These are phyloP conservation scores for Nebria ingens DNA, from an alignment of 1,140 invertebrate species.

Conservation along the genomic window DNA sequence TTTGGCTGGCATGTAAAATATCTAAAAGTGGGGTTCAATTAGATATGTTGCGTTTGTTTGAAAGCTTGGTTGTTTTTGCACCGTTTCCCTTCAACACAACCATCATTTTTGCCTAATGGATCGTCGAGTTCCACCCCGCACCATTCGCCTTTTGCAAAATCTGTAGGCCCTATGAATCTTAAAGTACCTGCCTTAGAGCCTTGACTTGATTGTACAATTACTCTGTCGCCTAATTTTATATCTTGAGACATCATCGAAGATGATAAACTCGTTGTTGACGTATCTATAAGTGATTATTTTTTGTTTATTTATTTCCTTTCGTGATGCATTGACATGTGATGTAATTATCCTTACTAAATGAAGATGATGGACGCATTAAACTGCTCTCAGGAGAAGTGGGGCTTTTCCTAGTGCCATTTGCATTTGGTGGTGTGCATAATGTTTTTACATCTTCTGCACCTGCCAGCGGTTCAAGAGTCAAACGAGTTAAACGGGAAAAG, in stretches of 20 bases:
- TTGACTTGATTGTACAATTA: slow-evolving; percentile 77
- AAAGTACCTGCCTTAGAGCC: slow-evolving; percentile 83
- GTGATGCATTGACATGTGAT: background rate
- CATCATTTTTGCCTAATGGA: slow-evolving; percentile 90
- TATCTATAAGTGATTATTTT: slow-evolving; percentile 37
- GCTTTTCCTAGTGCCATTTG: slow-evolving; percentile 22
- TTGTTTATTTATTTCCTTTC: background rate
- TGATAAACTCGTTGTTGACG: slow-evolving; percentile 47
- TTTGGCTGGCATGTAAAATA: slow-evolving; percentile 89
- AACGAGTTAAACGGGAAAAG: slow-evolving; percentile 80
- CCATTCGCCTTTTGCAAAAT: slow-evolving; percentile 88
- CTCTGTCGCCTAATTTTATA: slow-evolving; percentile 72
- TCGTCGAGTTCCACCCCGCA: slow-evolving; percentile 92
- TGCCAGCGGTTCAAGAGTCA: slow-evolving; percentile 61
- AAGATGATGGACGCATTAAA: slow-evolving; percentile 32
- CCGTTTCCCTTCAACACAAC: slow-evolving; percentile 79
- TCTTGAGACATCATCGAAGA: slow-evolving; percentile 39
- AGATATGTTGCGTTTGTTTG: background rate
- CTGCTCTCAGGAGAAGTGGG: slow-evolving; percentile 39
- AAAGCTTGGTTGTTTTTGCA: slow-evolving; percentile 24
- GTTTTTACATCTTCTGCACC: slow-evolving; percentile 34
- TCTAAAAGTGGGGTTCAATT: slow-evolving; percentile 45
- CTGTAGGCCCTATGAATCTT: slow-evolving; percentile 71
- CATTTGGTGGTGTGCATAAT: slow-evolving; percentile 18
- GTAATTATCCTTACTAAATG: slow-evolving; percentile 29